These are phyloP conservation scores for Amiota mariae DNA, from an alignment of 2,888 invertebrate species.

Conservation along the genomic window DNA sequence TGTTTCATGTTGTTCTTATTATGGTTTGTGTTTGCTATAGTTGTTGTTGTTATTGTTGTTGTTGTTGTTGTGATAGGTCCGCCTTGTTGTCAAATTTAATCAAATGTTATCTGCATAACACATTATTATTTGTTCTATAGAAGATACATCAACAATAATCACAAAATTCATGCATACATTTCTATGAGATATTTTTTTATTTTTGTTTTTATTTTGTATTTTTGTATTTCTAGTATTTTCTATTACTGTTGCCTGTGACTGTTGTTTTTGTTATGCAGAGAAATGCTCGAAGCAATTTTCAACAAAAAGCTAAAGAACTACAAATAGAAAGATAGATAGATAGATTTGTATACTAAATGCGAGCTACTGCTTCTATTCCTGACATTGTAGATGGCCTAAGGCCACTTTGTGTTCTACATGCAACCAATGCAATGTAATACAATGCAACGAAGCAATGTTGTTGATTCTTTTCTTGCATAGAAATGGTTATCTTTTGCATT, in stretches of 20 bases:
- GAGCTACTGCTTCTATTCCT: neutral
- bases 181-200: too few species aligned
- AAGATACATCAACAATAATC: neutral
- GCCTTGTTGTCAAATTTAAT: constrained; percentile 9
- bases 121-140: neutral
- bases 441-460: constrained; percentile 9
- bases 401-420: constrained; percentile 16
- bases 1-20: too few species aligned
- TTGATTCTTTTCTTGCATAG: neutral
- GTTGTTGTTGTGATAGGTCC: too few species aligned
- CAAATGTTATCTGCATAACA: constrained; percentile 8
- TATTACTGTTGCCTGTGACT: neutral
- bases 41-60: too few species aligned
- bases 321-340: constrained; percentile 15
- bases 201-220: neutral
- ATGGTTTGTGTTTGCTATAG: too few species aligned
- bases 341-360: neutral
- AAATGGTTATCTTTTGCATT: constrained; percentile 16
- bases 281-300: constrained; percentile 18
- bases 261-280: neutral
- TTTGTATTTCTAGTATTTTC: neutral
- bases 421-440: neutral
- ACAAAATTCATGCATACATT: neutral
- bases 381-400: constrained; percentile 7
- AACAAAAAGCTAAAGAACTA: constrained; percentile 23